Evolutionary conservation across 2,113 vertebrate genomes (phyloP).

Genomic region (Rhodinocichla rosea): DNA sequence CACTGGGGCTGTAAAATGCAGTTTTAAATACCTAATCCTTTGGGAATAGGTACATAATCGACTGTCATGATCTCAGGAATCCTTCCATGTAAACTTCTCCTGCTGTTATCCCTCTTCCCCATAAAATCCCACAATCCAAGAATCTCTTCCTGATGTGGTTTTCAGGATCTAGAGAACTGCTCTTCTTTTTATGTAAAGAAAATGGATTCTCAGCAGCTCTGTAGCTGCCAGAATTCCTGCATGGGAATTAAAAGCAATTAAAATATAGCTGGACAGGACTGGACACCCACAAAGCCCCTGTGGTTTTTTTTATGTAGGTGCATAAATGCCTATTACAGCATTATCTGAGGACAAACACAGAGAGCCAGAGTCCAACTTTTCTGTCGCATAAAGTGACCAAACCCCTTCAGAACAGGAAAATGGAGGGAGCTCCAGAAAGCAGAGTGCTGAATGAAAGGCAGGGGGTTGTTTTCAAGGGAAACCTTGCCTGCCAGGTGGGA

Average conservation of each 20-base stretch:
- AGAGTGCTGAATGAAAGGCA: not conserved
- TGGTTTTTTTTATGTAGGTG: no score
- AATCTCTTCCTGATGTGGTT: not conserved
- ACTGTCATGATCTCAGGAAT: not conserved
- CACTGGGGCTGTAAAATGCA: not conserved
- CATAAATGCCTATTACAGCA: not conserved
- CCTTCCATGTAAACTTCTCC: not conserved
- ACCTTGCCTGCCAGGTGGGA: not conserved
- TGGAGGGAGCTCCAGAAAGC: not conserved
- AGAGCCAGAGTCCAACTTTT: not conserved
- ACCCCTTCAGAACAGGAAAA: not conserved
- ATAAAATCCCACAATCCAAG: not conserved
- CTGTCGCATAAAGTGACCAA: not conserved
- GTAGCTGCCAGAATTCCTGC: not conserved
- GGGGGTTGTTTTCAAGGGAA: not conserved
- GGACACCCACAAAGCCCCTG: not conserved
- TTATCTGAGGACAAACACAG: not conserved
- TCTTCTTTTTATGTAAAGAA: not conserved
- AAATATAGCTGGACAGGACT: not conserved
- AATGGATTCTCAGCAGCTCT: not conserved
- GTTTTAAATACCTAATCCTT: not conserved
- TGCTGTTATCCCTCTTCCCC: not conserved
- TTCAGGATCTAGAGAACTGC: not conserved
- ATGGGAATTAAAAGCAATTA: not conserved
- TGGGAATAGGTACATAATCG: rapidly evolving